A percentile compares a stretch with the other conserved stretches of the same genome.
phyloP scores from a whole-genome alignment of 2,797 vertebrate species.

The Enoplosus armatus region DNA sequence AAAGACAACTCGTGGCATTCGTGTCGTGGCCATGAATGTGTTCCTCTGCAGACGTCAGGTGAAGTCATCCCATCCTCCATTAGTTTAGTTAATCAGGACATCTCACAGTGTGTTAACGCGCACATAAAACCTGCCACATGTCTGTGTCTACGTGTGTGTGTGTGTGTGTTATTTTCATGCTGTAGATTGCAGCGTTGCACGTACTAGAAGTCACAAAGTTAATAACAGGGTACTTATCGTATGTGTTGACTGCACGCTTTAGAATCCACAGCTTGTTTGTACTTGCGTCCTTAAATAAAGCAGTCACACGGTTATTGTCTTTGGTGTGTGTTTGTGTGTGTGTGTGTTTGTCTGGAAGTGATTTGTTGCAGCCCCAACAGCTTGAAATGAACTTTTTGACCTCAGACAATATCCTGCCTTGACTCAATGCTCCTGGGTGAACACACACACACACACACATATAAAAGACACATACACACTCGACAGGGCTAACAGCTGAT shows the following conservation, averaged over 20 bases:
- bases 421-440: slow-evolving; percentile 46
- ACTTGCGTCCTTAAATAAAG: slow-evolving; percentile 1
- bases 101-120: background rate
- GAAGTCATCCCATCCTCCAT: background rate
- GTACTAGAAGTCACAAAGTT: background rate
- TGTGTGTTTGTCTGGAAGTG: slow-evolving; percentile 40
- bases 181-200: background rate
- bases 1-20: background rate
- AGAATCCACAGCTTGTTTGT: slow-evolving; percentile 15
- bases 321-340: slow-evolving; percentile 2
- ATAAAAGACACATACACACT: slow-evolving; percentile 6
- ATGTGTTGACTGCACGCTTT: background rate
- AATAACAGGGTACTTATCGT: too few species aligned
- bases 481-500: slow-evolving; percentile 41
- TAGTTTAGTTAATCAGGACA: background rate
- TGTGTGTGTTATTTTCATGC: too few species aligned
- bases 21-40: background rate
- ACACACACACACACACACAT: slow-evolving; percentile 32
- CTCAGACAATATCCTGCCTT: slow-evolving; percentile 59
- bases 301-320: background rate
- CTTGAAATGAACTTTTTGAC: slow-evolving; percentile 56
- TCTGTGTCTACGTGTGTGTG: too few species aligned
- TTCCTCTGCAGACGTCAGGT: background rate
- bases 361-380: slow-evolving; percentile 57
- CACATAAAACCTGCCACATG: background rate